Conservation (phyloP, 2,888 invertebrate species). For the Tipula unca region DNA sequence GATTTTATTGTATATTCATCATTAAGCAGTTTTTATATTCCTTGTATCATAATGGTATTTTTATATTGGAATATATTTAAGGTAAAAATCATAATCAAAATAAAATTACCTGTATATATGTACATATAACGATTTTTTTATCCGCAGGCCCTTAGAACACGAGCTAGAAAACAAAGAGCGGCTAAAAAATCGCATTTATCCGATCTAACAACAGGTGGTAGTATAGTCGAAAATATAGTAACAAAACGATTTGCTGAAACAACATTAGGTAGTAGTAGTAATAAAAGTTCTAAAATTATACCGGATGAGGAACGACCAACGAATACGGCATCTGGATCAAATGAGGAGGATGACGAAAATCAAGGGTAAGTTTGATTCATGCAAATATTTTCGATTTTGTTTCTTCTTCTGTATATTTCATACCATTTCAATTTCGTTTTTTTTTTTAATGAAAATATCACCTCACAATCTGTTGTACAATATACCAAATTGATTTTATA, state of each 20-base stretch:
- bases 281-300: conserved; percentile 47
- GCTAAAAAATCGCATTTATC: conserved; percentile 68
- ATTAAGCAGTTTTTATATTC: conserved; percentile 96
- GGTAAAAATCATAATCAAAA: conserved; percentile 48
- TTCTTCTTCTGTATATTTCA: neutral
- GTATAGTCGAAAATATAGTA: conserved; percentile 84
- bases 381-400: conserved; percentile 32
- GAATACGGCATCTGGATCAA: conserved; percentile 83
- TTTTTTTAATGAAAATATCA: neutral
- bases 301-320: conserved; percentile 73
- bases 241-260: conserved; percentile 75
- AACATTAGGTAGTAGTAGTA: conserved; percentile 45
- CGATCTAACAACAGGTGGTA: conserved; percentile 62
- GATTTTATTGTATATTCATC: conserved; percentile 98
- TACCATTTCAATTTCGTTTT: conserved; percentile 31
- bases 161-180: conserved; percentile 74
- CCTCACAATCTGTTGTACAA: neutral
- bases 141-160: conserved; percentile 67
- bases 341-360: conserved; percentile 71
- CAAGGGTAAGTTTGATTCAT: conserved; percentile 31
- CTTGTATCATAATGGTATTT: conserved; percentile 96
- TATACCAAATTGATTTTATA: neutral
- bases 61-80: conserved; percentile 96
- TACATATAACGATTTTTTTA: neutral
- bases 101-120: neutral